Percentiles rank a stretch among this genome's conserved stretches.
These are phyloP conservation scores for Alfaro cultratus DNA, from an alignment of 2,797 vertebrate genomes.

Conservation along the genomic window DNA sequence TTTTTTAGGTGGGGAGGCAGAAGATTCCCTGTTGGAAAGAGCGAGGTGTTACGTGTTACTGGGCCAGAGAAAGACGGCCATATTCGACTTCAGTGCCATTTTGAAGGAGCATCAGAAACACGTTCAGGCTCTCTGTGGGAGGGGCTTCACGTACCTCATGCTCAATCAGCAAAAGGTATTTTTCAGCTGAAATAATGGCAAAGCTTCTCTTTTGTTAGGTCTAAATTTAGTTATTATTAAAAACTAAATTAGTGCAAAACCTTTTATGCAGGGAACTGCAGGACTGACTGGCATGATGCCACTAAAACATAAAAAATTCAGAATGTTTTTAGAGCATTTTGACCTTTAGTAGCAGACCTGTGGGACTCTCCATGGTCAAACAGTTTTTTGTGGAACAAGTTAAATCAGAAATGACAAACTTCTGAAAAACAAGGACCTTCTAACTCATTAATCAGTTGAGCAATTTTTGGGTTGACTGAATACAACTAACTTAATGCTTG, in stretches of 20 bases:
- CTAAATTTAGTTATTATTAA: neutral
- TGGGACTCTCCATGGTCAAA: neutral
- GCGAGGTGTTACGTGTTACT: conserved; percentile 88
- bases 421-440: neutral
- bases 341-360: neutral
- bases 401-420: neutral
- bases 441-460: neutral
- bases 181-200: neutral
- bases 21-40: conserved; percentile 87
- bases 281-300: neutral
- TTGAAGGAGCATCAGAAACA: conserved; percentile 85
- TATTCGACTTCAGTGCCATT: conserved; percentile 91
- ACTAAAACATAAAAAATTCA: neutral
- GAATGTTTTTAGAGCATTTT: neutral
- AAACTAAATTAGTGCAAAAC: neutral
- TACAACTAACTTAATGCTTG: neutral
- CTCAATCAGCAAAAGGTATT: conserved; percentile 90
- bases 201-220: neutral
- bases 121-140: conserved; percentile 87
- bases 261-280: neutral
- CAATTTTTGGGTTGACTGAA: neutral
- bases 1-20: conserved; percentile 82
- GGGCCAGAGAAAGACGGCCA: conserved; percentile 91
- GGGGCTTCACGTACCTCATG: conserved; percentile 87
- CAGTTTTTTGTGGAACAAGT: neutral